Evolutionary conservation across 2,888 invertebrate genomes (phyloP), one percentile per base, ranked within the genome.

Genomic region (Acronicta leporina): DNA sequence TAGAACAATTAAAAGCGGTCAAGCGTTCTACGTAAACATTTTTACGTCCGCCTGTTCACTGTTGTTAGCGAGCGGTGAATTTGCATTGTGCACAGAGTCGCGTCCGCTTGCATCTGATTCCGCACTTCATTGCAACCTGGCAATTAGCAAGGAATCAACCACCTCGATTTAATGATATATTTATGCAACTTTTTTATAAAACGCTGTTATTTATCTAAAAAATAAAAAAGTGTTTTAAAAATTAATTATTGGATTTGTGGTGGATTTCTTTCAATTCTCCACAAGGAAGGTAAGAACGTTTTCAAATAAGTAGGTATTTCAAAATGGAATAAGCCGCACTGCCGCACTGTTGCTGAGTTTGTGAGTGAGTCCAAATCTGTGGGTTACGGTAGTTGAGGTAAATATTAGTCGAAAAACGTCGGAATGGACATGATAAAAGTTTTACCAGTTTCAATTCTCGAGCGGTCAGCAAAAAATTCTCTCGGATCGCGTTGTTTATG

Each of bases 91-190:
- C 80, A 79, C 76, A 70, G 77, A 72, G 76, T 63, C 65, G 54
- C 73, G 49, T 75, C 65, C 63, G 65, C 69, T 75, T 73, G 87
- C 84, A 84, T 82, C 86, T 83, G 89, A 87, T 84, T 85, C 79
- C 75, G 83, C 87, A 85, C 82, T 86, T 82, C 83, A 82, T 85
- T 86, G 84, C 83, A 79, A 75, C 81, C 70, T 63, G 82, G 86
- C 90, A 92, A 93, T 92, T 92, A 93, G 89, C 88, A 89, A 90
- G 85, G 82, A 89, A 87, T 87, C 88, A 83, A 79, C 86, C 79
- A 79, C 75, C 83, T 82, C 85, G 83, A 80, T 88, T 89, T 88
- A 91, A 91, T 91, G 88, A 88, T 86, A 86, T 85, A 63, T 83
- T 85, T 33, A 11, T 33, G 4, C 11, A 86, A 78, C 79, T 83